These are phyloP conservation scores for Eunapius fragilis DNA, from an alignment of 37 sponge, comb jelly and placozoan species.

Conservation along the genomic window DNA sequence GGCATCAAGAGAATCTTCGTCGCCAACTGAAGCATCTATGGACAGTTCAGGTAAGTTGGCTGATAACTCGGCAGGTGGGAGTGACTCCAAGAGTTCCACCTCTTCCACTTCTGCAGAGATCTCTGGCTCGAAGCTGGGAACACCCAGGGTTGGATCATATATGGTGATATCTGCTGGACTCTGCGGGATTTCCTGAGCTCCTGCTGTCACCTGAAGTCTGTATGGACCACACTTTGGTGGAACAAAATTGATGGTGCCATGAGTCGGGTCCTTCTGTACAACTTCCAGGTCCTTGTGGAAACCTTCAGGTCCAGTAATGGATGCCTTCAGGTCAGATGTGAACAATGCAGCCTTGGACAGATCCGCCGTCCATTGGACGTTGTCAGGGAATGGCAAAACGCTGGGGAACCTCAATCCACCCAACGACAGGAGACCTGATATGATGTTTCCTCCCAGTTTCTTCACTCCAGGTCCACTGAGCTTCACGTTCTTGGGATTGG, in stretches of 20 bases:
- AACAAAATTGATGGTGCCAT: background rate
- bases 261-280: background rate
- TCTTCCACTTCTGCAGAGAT: background rate
- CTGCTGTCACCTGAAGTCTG: background rate
- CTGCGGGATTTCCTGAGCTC: background rate
- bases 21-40: background rate
- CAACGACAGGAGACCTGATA: background rate
- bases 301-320: background rate
- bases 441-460: background rate
- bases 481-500: background rate
- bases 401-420: background rate
- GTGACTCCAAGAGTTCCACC: background rate
- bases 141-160: background rate
- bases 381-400: background rate
- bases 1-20: background rate
- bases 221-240: background rate
- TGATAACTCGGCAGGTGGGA: background rate
- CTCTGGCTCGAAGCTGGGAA: background rate
- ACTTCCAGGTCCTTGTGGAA: background rate
- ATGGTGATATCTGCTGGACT: background rate
- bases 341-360: background rate
- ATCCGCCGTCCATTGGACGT: background rate
- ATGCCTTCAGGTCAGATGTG: background rate
- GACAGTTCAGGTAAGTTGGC: background rate
- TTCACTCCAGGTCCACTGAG: background rate